Conservation (phyloP, 2,113 vertebrate genomes). For the Sarotherodon lohbergeri region DNA sequence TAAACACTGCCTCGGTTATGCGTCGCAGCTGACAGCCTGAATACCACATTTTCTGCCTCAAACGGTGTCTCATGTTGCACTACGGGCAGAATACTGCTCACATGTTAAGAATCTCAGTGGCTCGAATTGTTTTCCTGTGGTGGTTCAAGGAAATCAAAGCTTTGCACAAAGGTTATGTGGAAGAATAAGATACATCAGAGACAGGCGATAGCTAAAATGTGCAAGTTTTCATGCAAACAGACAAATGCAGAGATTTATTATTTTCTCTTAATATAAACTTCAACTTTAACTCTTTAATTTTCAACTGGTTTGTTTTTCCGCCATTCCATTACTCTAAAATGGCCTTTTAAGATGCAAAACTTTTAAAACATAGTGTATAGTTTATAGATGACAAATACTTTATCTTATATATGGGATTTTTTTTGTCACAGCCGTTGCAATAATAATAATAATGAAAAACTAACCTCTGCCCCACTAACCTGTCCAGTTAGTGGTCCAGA, state of each 20-base stretch:
- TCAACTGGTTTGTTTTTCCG: not conserved
- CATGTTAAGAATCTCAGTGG: not conserved
- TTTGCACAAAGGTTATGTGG: not conserved
- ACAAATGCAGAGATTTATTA: not conserved
- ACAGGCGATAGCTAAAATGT: not conserved
- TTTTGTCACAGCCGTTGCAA: not conserved
- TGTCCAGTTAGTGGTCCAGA: not conserved
- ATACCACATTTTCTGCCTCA: slow-evolving; percentile 13
- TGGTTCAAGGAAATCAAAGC: not conserved
- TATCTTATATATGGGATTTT: not conserved
- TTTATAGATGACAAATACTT: not conserved
- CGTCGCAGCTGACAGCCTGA: not conserved
- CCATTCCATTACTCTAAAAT: not conserved
- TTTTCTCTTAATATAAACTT: not conserved
- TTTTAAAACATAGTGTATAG: not conserved
- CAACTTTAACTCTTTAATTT: not conserved
- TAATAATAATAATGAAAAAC: not conserved
- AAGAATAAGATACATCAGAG: not conserved
- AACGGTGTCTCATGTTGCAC: not conserved
- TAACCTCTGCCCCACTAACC: not conserved
- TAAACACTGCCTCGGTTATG: not conserved
- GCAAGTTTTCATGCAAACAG: not conserved
- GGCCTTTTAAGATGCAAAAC: not conserved
- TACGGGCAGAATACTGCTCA: not conserved
- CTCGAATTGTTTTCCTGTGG: not conserved